Evolutionary conservation across 2,888 invertebrate species (phyloP), one percentile per base, ranked within the genome.

Genomic region (Antheraea yamamai): DNA sequence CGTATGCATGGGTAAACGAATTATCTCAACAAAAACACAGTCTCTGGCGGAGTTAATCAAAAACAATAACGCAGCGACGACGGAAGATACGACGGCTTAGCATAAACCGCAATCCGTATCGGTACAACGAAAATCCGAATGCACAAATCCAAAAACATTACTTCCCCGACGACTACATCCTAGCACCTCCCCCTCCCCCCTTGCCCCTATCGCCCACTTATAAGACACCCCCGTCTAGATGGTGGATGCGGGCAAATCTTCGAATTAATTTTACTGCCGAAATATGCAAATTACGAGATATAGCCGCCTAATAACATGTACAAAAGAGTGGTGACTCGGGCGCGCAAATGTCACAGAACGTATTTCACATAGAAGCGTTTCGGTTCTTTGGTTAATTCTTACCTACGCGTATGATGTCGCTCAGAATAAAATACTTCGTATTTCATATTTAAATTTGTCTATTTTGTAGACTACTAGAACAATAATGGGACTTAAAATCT

Each of bases 261-360:
- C 94, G 95, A 95, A 95, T 95, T 95, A 95, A 95, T 95, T 95
- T 95, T 94, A 95, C 93, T 94, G 93, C 92, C 90, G 90, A 94
- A 95, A 95, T 95, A 95, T 95, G 95, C 95, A 95, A 95, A 95
- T 95, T 85, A 80, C 83, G 87, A 92, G 93, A 94, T 94, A 94
- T 92, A 94, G 89, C 93, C 86, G 92, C 89, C 94, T 95, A 95
- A 95, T 95, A 95, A 95, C 94, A 94, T 94, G 94, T 94, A 95
- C 95, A 93, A 95, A 95, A 95, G 95, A 95, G 94, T 95, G 94
- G 95, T 90, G 94, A 92, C 91, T 92, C 82, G 86, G 84, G 88
- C 88, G 88, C 87, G 88, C 87, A 85, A 87, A 87, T 84, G 85
- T 82, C 85, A 81, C 78, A 89, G 92, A 91, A 39, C n/a, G n/a